A percentile compares a stretch with the other conserved stretches of the same genome.
Evolutionary conservation across 1,140 invertebrate species (phyloP).

Genomic region (Drosophila leontia): DNA sequence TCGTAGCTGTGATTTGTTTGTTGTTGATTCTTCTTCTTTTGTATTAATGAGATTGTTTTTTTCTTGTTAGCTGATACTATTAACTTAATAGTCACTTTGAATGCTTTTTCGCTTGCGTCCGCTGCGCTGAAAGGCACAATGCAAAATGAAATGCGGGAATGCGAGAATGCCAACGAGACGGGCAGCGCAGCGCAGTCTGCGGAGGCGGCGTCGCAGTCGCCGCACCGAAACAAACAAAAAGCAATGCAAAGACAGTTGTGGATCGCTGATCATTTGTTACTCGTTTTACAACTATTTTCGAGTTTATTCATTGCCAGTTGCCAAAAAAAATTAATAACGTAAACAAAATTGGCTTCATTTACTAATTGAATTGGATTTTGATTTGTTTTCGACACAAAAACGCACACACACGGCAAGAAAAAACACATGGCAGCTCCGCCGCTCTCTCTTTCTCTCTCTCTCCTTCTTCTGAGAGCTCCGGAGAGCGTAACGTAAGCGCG

Average conservation of each 20-base stretch:
- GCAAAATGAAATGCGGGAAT: slow-evolving; percentile 65
- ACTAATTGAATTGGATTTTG: slow-evolving; percentile 46
- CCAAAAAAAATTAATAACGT: background rate
- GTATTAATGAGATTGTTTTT: background rate
- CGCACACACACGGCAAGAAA: slow-evolving; percentile 20
- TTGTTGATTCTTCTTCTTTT: background rate
- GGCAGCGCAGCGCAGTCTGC: slow-evolving; percentile 28
- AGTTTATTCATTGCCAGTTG: background rate
- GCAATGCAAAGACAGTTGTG: slow-evolving; percentile 20
- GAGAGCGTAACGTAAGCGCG: slow-evolving; percentile 61
- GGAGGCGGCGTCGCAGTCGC: slow-evolving; percentile 29
- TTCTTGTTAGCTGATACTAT: slow-evolving; percentile 12
- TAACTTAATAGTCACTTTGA: background rate
- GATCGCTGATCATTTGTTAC: background rate
- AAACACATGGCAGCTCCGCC: slow-evolving; percentile 32
- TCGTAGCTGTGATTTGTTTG: slow-evolving; percentile 5
- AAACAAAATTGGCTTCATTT: slow-evolving; percentile 27
- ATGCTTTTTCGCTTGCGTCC: slow-evolving; percentile 49
- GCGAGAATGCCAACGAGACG: slow-evolving; percentile 37
- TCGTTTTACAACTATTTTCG: background rate
- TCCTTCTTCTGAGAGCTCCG: background rate
- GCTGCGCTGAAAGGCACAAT: slow-evolving; percentile 75
- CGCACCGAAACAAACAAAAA: slow-evolving; percentile 28
- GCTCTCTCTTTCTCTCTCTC: slow-evolving; percentile 7
- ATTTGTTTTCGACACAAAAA: slow-evolving; percentile 36